Base-by-base conservation (phyloP, 2,888 invertebrate species). In the Dione juno region DNA sequence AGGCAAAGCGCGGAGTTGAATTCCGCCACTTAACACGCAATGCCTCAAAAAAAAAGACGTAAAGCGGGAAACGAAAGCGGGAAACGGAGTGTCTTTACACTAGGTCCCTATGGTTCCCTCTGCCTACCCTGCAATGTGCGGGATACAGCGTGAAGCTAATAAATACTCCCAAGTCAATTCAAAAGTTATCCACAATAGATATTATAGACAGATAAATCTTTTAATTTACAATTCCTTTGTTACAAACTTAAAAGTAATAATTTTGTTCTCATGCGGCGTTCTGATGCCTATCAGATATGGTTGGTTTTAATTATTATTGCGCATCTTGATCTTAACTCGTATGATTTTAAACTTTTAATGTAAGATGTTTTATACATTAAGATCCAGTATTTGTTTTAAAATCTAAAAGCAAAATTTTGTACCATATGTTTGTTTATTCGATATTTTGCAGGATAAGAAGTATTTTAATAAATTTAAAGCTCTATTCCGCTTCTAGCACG, bases 221-320 rank as follows among this genome's bases (percentile, higher is more conserved):
- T 69, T 54, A 66, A 69, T 69, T 69, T 69, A 58, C 72, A 70
- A 50, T 70, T 21, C 65, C 64, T 68, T 73, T 58, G 67, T 65
- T 67, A 66, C 61, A 73, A 28, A 70, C 59, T 59, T 66, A 66
- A 45, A 67, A 73, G 65, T 54, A 16, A 70, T 68, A 73, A 73
- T 73, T 73, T 71, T 41, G 70, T 70, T 68, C 73, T 61, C 67
- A 66, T 67, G 58, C 69, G 65, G 58, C 63, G 50, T 41, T 16
- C 37, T 58, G 71, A 73, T 73, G 40, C 14, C 67, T 71, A 73
- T 73, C 73, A 52, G 45, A 54, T 71, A 65, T 53, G 61, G 58
- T 67, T 65, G 19, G 52, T 70, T 70, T 68, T 71, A 73, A 73
- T 68, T 73, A 71, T 73, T 71, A 53, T n/a, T 52, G 35, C 53